Conservation (phyloP, 2,797 vertebrate genomes). For the Podargus strigoides region DNA sequence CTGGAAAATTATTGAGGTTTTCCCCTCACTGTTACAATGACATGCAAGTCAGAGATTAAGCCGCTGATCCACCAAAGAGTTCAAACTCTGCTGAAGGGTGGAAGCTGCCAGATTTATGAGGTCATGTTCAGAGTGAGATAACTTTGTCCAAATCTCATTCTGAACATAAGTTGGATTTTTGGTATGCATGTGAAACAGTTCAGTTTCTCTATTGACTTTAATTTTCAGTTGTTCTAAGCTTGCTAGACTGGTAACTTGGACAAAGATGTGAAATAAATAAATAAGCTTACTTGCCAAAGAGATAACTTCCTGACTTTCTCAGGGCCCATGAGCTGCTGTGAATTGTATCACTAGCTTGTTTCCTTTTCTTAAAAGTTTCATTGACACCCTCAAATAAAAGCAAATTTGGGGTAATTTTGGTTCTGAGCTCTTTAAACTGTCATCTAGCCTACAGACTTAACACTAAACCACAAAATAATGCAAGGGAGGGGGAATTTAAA, state of each 20-base stretch:
- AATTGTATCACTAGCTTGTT: not conserved
- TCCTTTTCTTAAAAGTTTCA: not conserved
- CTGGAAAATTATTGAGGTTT: conserved; percentile 12
- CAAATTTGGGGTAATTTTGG: not conserved
- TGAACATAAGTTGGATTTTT: conserved; percentile 42
- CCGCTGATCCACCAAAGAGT: conserved; percentile 33
- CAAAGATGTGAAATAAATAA: not conserved
- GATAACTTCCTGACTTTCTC: not conserved
- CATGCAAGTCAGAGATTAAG: conserved; percentile 50
- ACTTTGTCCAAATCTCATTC: conserved; percentile 48
- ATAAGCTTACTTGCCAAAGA: not conserved
- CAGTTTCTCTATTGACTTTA: conserved; percentile 14
- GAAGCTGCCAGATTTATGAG: conserved; percentile 64
- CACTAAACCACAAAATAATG: not conserved
- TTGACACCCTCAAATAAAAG: not conserved
- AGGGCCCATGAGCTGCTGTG: not conserved
- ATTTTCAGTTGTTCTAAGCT: not conserved
- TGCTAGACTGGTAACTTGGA: not conserved
- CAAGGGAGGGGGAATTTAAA: not conserved
- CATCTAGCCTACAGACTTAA: not conserved
- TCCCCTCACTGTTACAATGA: not conserved
- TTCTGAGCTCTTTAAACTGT: not conserved
- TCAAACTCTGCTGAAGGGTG: conserved; percentile 40
- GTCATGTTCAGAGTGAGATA: conserved; percentile 61
- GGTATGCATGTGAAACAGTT: conserved; percentile 7